Conservation (phyloP, 2,113 vertebrate species). For the Rousettus leschenaultii region DNA sequence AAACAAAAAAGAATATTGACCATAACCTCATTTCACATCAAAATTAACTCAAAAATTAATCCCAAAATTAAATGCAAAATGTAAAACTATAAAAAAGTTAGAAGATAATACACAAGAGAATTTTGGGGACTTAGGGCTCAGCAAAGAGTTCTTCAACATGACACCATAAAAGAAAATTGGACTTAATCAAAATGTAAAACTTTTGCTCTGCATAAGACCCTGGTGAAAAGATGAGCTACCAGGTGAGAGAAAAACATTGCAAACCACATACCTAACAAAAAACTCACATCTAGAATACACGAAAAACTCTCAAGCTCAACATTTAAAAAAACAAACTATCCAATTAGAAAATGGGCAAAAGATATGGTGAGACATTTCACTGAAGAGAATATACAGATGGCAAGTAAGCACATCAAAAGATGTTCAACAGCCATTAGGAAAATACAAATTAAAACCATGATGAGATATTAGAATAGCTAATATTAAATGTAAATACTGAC, state of each 20-base stretch:
- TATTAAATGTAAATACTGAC: background rate
- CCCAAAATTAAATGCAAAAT: background rate
- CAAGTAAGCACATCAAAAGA: background rate
- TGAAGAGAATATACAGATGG: background rate
- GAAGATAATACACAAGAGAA: background rate
- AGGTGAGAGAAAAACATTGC: background rate
- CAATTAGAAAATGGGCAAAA: background rate
- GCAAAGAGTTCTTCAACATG: background rate
- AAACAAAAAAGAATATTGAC: background rate
- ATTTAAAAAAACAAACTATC: background rate
- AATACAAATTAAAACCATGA: background rate
- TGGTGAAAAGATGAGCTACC: background rate
- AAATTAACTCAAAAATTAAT: background rate
- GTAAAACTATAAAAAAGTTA: background rate
- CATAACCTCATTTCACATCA: background rate
- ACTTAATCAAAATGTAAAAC: background rate
- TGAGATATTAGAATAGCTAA: background rate
- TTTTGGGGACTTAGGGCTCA: background rate
- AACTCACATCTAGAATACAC: background rate
- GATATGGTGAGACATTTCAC: background rate
- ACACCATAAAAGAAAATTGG: background rate
- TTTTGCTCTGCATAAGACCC: background rate
- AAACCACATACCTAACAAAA: background rate
- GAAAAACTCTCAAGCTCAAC: background rate
- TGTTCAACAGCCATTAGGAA: background rate